Base-by-base conservation (phyloP, 2,113 vertebrate genomes). In the Forbesichthys agassizii region DNA sequence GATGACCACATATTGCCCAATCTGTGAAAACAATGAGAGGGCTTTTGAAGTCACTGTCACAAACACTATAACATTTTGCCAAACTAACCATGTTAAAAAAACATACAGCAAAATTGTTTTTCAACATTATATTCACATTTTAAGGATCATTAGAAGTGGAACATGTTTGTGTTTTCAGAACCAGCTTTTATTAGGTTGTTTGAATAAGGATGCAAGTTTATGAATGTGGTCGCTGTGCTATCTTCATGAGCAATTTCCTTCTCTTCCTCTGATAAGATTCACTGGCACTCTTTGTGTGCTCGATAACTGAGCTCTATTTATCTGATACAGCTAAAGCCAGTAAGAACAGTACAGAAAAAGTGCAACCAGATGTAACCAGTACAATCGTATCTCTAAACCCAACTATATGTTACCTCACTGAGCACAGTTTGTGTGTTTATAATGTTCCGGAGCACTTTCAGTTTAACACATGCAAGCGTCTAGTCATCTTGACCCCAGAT, bases 201-300 rank as follows among this genome's bases (percentile, higher is more conserved):
- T 53, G 64, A 80, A 77, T 64, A 61, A 73, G 47, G 56, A 52
- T 70, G 69, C 66, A 60, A 78, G 72, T 78, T 61, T 78, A 48
- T 75, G 77, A 81, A 76, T 48, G 53, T 12, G 20, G 46, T 48
- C 53, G 66, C 59, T 52, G 57, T 71, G 66, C 69, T 85, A 87
- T 86, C 82, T 81, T 88, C 86, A 83, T 84, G 80, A 83, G 68
- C 67, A 79, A 90, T 89, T 90, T 88, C 87, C 74, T 74, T 71
- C 46, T 70, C 81, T 88, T 89, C 84, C 86, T 84, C 71, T 62
- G 89, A 91, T 90, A 91, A 91, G 78, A 81, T 73, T 83, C 51
- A 65, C 83, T 80, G 81, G 79, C 64, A 73, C 74, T 9, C 61
- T 69, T 59, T 68, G 70, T 83, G 73, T 54, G 75, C 82, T 84